Conservation (phyloP, 1,140 invertebrate species). For the Sminthurides bifidus region DNA sequence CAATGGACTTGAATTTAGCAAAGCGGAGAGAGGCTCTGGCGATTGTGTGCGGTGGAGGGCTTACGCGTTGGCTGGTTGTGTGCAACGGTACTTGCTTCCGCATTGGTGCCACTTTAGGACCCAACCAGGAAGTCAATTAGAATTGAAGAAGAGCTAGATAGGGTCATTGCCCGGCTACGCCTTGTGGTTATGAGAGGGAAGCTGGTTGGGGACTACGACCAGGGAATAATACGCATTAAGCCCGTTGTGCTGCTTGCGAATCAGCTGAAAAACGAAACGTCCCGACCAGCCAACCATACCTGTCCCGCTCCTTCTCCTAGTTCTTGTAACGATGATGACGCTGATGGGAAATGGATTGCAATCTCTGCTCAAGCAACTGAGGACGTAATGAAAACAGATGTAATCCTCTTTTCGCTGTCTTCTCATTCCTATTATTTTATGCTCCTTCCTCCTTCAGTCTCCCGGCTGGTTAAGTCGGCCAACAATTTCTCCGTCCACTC, state of each 20-base stretch:
- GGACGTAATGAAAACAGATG: no score
- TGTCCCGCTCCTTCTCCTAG: background rate
- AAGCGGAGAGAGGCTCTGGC: no score
- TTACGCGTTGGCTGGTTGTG: slow-evolving; percentile 3
- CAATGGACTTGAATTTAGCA: no score
- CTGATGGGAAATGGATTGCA: no score
- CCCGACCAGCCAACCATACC: background rate
- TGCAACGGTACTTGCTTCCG: slow-evolving; percentile 32
- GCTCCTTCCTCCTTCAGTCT: no score
- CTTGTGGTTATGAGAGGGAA: slow-evolving; percentile 15
- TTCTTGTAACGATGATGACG: no score
- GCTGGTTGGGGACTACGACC: background rate
- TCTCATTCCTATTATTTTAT: no score
- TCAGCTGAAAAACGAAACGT: background rate
- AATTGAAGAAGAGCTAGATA: slow-evolving; percentile 18
- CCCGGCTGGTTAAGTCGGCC: no score
- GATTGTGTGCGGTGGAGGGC: background rate
- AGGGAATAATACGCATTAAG: background rate
- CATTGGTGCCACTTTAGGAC: slow-evolving; percentile 27
- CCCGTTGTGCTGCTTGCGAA: background rate
- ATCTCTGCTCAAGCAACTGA: no score
- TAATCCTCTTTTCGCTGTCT: no score
- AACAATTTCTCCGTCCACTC: no score
- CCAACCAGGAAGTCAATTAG: slow-evolving; percentile 32
- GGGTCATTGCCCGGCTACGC: slow-evolving; percentile 31